Evolutionary conservation across 1,140 invertebrate species (phyloP).

Genomic region (Thaumatotibia leucotreta): DNA sequence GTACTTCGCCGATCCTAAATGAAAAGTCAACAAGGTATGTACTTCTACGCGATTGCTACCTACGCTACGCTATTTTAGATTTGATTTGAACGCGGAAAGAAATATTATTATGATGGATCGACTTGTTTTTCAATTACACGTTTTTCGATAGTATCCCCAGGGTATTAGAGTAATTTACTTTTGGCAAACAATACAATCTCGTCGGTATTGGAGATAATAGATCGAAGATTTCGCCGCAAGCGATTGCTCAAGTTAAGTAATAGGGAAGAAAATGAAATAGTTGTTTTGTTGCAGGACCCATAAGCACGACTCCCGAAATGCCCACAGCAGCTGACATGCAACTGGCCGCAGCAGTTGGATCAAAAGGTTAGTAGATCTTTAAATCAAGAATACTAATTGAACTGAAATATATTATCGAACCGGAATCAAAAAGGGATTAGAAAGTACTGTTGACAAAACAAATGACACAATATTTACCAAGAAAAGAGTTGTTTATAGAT

Average conservation of each 20-base stretch:
- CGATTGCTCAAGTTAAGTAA: neutral
- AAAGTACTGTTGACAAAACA: no score
- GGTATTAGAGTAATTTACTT: neutral
- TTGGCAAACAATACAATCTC: slow-evolving; percentile 15
- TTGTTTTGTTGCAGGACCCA: slow-evolving; percentile 50
- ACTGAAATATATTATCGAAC: no score
- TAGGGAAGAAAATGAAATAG: no score
- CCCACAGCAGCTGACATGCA: slow-evolving; percentile 68
- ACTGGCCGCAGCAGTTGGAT: slow-evolving; percentile 62
- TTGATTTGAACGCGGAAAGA: slow-evolving; percentile 24
- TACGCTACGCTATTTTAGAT: slow-evolving; percentile 14
- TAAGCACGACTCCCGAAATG: slow-evolving; percentile 69
- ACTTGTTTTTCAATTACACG: slow-evolving; percentile 19
- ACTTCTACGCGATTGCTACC: slow-evolving; percentile 12
- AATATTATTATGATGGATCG: slow-evolving; percentile 31
- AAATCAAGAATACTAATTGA: no score
- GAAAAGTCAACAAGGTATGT: slow-evolving; percentile 38
- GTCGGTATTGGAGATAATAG: neutral
- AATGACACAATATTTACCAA: no score
- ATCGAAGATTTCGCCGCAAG: neutral
- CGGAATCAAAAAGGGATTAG: no score
- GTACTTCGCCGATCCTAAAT: slow-evolving; percentile 28
- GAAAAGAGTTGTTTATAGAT: no score
- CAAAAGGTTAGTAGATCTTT: no score
- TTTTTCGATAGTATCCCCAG: neutral